Evolutionary conservation across 1,140 invertebrate species (phyloP), one percentile per base, ranked within the genome.

Genomic region (Helicoverpa zea): DNA sequence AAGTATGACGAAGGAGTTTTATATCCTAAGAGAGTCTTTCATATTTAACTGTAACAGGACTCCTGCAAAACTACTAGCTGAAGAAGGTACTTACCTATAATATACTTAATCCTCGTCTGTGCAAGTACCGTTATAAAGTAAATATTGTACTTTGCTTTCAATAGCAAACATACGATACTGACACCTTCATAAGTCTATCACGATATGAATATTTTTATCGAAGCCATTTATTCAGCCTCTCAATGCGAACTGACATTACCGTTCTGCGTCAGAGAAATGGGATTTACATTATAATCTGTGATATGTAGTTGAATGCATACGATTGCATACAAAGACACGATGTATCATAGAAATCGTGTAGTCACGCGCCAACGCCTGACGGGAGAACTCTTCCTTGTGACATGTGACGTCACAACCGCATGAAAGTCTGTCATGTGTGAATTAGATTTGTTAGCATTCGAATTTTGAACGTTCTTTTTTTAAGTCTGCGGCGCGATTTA

Each of bases 281-380:
- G 14, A n/a, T 30, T 64, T 63, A 63, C 56, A 77, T 77, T 52
- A 64, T 52, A 77, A 43, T 43, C 35, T 77, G 49, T 77, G 59
- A 77, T 52, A 64, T 47, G 61, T 77, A 18, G 61, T 18, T 43
- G 49, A 72, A 51, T 51, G 49, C 68, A 54, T 29, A 30, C 68
- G 49, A 29, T 72, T 52, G 68, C 68, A 77, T 77, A 77, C 75
- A 77, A 77, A 77, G 61, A 18, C 61, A 10, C 75, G 49, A 66
- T 77, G 61, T 43, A 54, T 77, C 61, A 66, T 66, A 76, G 56
- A 77, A 54, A 64, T 64, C 75, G 58, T 76, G 73, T 29, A 51
- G 75, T 51, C 59, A 64, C 61, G 29, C 47, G 47, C 49, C 29
- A 13, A 11, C 56, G 74, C 47, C 16, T 13, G 75, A 66, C 61